Evolutionary conservation across 2,797 vertebrate genomes (phyloP), one percentile per base, ranked within the genome.

Genomic region (Sebastes vulpes): DNA sequence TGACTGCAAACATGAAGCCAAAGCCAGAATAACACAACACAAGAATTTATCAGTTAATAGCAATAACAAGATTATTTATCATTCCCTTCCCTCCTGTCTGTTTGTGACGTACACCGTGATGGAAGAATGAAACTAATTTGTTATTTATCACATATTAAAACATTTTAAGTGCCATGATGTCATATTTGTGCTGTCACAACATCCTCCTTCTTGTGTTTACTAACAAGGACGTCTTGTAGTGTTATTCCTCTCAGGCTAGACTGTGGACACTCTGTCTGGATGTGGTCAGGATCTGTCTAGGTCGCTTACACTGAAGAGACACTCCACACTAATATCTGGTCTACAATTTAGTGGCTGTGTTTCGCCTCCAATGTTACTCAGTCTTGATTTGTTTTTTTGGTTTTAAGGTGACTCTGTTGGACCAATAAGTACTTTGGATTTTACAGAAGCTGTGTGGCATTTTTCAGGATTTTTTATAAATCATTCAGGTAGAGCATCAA

Each of bases 231-330:
- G 25, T 67, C 5, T 23, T 23, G 32, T 25, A 2, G 42, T 25
- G 75, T 75, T 66, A 54, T 75, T 77, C 64, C 32, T 71, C n/a
- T 28, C 25, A 48, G 72, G 18, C 72, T 6, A 63, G 57, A 50
- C 52, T 56, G 54, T 11, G 31, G 18, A 74, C 54, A 50, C 56
- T 23, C 21, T 46, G 59, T 78, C 75, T 80, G 64, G 66, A 56
- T 23, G 52, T 21, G 20, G 52, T 12, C 52, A 53, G 20, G 21
- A 56, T 56, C 53, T 14, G 53, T 56, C 23, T 16, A 25, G 25
- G 14, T 66, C 54, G 66, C 29, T 79, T 56, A 54, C 52, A 53
- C 6, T 46, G 28, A 32, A 28, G 25, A 79, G 60, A 61, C 16
- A 23, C 48, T 69, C 46, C 5, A 20, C 35, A 38, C 35, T 18